A percentile compares a stretch with the other conserved stretches of the same genome.
phyloP scores from a whole-genome alignment of 2,888 invertebrate genomes.

The Lepeophtheirus nordmannii region DNA sequence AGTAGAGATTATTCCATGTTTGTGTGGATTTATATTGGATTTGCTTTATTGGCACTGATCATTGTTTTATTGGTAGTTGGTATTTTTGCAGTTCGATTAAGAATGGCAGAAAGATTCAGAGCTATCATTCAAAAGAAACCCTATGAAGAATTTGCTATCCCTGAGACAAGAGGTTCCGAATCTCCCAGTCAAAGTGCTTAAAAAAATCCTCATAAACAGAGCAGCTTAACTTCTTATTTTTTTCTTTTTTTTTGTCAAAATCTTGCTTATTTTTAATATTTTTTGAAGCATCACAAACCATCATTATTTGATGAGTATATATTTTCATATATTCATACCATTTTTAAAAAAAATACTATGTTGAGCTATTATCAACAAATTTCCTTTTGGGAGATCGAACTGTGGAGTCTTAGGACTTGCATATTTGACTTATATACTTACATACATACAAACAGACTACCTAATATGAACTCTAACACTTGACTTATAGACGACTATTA shows the following conservation, averaged over 20 bases:
- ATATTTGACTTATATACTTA: not conserved
- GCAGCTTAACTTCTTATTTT: not conserved
- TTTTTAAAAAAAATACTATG: not conserved
- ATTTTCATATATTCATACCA: not conserved
- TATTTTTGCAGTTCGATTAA: not conserved
- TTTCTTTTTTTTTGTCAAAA: not conserved
- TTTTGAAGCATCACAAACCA: not conserved
- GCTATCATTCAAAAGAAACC: constrained; percentile 1
- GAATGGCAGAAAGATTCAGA: not conserved
- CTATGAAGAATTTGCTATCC: not conserved
- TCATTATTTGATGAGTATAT: not conserved
- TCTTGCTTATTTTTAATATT: not conserved
- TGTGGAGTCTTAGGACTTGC: not conserved
- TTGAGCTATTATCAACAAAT: too few species aligned
- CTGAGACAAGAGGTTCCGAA: not conserved
- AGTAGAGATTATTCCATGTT: not conserved
- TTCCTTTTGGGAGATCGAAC: not conserved
- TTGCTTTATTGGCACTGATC: not conserved
- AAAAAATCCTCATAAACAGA: too few species aligned
- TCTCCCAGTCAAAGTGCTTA: not conserved
- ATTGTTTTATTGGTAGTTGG: not conserved
- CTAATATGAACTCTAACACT: too few species aligned
- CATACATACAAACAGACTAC: not conserved
- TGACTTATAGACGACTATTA: too few species aligned
- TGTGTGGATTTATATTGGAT: not conserved